A percentile compares a stretch with the other conserved stretches of the same genome.
Conservation (phyloP, 2,797 vertebrate species). For the Peromyscus aztecus region DNA sequence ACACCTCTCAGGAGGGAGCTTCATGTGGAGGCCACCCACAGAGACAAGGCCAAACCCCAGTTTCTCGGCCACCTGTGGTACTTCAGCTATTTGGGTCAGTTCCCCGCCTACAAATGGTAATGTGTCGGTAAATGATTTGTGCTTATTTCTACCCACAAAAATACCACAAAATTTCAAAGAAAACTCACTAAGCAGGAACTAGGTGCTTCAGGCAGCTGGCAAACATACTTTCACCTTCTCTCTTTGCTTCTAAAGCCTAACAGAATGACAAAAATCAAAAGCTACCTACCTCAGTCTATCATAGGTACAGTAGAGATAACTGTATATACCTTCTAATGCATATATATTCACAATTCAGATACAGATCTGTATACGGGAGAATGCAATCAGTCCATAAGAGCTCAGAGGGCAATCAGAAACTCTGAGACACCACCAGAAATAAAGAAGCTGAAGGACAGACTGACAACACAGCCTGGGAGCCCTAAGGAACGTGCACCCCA, state of each 20-base stretch:
- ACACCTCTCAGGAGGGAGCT: not conserved
- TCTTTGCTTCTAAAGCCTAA: not conserved
- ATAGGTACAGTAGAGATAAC: not conserved
- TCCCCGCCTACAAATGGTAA: not conserved
- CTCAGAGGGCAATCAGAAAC: not conserved
- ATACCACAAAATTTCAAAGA: not conserved
- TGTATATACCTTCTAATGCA: not conserved
- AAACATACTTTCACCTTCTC: not conserved
- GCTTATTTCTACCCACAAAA: conserved; percentile 16
- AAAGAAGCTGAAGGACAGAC: not conserved
- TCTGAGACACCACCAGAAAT: not conserved
- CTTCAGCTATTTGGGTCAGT: not conserved
- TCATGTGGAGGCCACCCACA: not conserved
- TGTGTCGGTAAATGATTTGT: not conserved
- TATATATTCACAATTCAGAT: not conserved
- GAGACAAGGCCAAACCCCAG: not conserved
- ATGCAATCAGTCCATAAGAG: not conserved
- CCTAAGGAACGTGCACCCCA: not conserved
- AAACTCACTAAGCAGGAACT: not conserved
- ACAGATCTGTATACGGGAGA: not conserved
- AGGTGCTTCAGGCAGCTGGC: not conserved
- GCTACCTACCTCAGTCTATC: not conserved
- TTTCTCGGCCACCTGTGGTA: not conserved
- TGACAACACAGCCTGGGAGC: not conserved
- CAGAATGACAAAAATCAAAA: not conserved